Evolutionary conservation across 2,888 invertebrate species (phyloP), one percentile per base, ranked within the genome.

Genomic region (Ganaspis brasiliensis): DNA sequence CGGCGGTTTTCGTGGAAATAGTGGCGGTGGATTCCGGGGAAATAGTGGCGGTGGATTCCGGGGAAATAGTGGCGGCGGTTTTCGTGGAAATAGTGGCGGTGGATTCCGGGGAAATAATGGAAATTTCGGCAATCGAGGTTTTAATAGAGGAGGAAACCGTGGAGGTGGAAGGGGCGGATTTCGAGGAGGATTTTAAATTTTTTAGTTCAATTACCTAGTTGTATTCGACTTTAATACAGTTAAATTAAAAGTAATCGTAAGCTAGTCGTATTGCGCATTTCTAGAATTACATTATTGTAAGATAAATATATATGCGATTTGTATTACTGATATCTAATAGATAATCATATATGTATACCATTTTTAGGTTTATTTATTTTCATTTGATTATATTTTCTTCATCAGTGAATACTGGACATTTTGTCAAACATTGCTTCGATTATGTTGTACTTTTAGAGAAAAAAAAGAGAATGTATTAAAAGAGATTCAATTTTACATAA

Each of bases 61-160:
- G 19, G 52, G 52, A 52, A 52, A 52, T 52, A 52, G 19, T 52
- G 52, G 52, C 52, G 52, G 52, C 0, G 52, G 52, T 19, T 52
- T 52, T 8, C n/a, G 16, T 52, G 90, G 87, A 10, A 84, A 82
- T 57, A 83, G 84, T 40, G 81, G 82, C 49, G 75, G 77, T 12
- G 37, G 72, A 26, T n/a, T n/a, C 16, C 52, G 52, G 19, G 52
- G 52, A 52, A 52, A 52, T 52, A 52, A 19, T 52, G 52, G 52
- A 52, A 52, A 52, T 52, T 52, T 52, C 52, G 52, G 52, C 0
- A 52, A 52, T 19, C 19, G 52, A 6, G 52, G 52, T 19, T 52
- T 52, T 8, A 52, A 52, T 52, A 52, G 52, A 19, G 52, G 83
- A 63, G 90, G 87, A 10, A 84, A 82, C 56, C 83, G 84, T 40